Conservation (phyloP, 2,113 vertebrate species). For the Paraplagusia blochii region DNA sequence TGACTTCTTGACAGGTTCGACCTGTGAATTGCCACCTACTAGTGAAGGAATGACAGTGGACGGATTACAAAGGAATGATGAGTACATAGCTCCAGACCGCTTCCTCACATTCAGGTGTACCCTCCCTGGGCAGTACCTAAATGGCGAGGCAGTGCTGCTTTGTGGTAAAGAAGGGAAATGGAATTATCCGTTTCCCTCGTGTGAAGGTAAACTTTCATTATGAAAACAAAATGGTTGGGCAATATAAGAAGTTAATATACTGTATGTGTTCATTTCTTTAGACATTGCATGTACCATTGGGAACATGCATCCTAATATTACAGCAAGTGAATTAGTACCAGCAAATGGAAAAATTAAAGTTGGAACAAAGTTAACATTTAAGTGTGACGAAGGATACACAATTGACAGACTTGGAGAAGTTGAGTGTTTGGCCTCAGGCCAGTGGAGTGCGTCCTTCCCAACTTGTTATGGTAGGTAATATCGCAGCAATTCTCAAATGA, state of each 20-base stretch:
- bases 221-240: not conserved
- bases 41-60: not conserved
- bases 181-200: conserved; percentile 73
- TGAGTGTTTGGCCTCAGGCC: conserved; percentile 69
- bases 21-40: conserved; percentile 13
- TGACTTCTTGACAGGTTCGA: conserved; percentile 18
- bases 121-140: conserved; percentile 35
- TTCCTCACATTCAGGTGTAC: conserved; percentile 77
- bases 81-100: conserved; percentile 70
- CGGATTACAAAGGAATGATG: conserved; percentile 39
- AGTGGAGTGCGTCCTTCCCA: conserved; percentile 75
- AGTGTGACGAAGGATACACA: conserved; percentile 59
- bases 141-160: conserved; percentile 66
- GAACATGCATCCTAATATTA: conserved; percentile 49
- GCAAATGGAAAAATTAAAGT: conserved; percentile 49
- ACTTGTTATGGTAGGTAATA: conserved; percentile 73
- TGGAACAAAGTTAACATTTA: conserved; percentile 78
- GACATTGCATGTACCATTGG: conserved; percentile 57
- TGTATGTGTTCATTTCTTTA: conserved; percentile 1
- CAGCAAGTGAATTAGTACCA: conserved; percentile 35
- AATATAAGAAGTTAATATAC: not conserved
- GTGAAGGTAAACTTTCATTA: conserved; percentile 41
- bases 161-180: conserved; percentile 78
- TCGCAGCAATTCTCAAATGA: too few relatives aligned
- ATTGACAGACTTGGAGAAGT: conserved; percentile 67